Percentiles rank a stretch among this genome's conserved stretches.
Evolutionary conservation across 2,113 vertebrate species (phyloP).

Genomic region (Chionomys nivalis): DNA sequence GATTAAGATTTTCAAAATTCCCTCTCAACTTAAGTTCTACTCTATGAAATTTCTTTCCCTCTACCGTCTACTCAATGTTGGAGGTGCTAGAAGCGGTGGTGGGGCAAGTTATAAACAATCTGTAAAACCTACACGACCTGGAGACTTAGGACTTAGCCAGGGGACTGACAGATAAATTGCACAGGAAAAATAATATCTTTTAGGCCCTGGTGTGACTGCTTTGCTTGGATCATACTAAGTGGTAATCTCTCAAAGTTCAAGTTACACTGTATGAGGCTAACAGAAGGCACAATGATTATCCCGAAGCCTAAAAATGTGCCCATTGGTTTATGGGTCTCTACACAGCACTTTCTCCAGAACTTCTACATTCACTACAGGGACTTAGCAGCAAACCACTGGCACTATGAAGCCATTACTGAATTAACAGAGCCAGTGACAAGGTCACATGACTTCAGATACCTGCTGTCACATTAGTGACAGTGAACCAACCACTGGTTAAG

Average conservation of each 20-base stretch:
- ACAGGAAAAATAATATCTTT: background rate
- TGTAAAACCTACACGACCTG: background rate
- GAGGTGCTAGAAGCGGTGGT: background rate
- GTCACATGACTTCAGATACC: constrained; percentile 42
- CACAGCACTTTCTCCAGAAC: constrained; percentile 48
- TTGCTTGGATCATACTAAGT: constrained; percentile 55
- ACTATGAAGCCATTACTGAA: constrained; percentile 20
- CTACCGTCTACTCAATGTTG: background rate
- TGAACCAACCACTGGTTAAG: constrained; percentile 64
- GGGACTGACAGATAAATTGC: background rate
- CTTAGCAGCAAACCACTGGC: background rate
- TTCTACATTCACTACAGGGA: constrained; percentile 41
- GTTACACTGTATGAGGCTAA: constrained; percentile 14
- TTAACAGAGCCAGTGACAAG: constrained; percentile 39
- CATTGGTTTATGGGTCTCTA: constrained; percentile 56
- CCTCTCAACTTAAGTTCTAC: constrained; percentile 5
- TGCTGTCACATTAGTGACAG: constrained; percentile 47
- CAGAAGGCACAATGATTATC: constrained; percentile 52
- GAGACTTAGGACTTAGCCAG: constrained; percentile 36
- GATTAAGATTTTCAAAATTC: background rate
- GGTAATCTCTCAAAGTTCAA: constrained; percentile 55
- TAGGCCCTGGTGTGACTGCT: constrained; percentile 23
- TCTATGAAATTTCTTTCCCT: background rate
- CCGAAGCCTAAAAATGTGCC: constrained; percentile 58
- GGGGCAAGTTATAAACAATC: background rate